Conservation (phyloP, 2,113 vertebrate genomes). For the Trematomus loennbergii region DNA sequence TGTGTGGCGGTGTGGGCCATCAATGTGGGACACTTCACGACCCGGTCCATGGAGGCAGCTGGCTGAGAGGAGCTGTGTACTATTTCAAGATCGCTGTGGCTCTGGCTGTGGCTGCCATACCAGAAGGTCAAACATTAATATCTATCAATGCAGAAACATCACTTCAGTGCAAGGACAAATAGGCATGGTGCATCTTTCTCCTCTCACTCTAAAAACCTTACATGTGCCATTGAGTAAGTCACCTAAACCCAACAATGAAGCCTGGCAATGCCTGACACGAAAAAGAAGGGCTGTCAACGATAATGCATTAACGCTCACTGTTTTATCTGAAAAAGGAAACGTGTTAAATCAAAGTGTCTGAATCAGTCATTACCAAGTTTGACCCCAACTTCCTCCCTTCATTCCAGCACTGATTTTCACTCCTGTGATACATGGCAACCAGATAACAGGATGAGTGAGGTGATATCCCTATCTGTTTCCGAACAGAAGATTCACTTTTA, state of each 20-base stretch:
- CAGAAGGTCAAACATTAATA: constrained; percentile 84
- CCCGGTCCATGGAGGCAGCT: constrained; percentile 93
- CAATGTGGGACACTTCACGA: constrained; percentile 95
- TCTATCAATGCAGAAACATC: background rate
- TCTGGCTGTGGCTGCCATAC: constrained; percentile 92
- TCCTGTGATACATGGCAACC: too few species aligned
- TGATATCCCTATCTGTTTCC: too few species aligned
- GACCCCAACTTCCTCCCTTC: too few species aligned
- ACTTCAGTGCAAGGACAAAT: background rate
- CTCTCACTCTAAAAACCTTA: background rate
- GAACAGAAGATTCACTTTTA: too few species aligned
- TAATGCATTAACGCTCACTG: too few species aligned
- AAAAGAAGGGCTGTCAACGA: background rate
- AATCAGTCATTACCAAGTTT: too few species aligned
- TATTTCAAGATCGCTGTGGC: constrained; percentile 96
- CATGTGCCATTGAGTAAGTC: background rate
- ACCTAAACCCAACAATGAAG: background rate
- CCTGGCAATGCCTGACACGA: too few species aligned
- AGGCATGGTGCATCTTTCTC: background rate
- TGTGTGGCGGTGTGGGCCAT: constrained; percentile 96
- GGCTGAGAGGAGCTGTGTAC: constrained; percentile 93
- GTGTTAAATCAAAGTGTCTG: too few species aligned
- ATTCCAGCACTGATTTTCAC: too few species aligned
- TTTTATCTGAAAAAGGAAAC: too few species aligned
- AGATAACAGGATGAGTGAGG: too few species aligned